A percentile compares a stretch with the other conserved stretches of the same genome.
phyloP scores from a whole-genome alignment of 2,888 invertebrate genomes.

The Tiliacea aurago region DNA sequence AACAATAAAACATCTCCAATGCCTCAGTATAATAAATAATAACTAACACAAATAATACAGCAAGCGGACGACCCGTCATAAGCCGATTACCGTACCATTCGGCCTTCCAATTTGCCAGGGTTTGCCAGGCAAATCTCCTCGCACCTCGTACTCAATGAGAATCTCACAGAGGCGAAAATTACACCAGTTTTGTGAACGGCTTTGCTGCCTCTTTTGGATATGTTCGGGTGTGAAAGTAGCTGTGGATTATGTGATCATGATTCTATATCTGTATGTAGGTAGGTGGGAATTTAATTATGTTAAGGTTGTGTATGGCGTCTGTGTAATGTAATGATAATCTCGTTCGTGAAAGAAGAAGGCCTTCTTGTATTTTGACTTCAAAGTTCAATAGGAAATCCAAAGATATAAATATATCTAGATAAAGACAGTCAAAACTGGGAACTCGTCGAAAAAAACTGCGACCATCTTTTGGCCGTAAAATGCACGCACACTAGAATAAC shows the following conservation, averaged over 20 bases:
- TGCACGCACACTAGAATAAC: no score
- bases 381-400: no score
- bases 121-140: constrained; percentile 82
- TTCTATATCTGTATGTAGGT: not conserved
- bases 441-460: no score
- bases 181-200: constrained; percentile 61
- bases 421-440: no score
- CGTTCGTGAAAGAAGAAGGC: not conserved
- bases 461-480: no score
- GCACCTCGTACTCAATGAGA: constrained; percentile 74
- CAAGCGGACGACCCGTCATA: constrained; percentile 68
- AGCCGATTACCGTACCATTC: constrained; percentile 79
- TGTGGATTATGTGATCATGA: not conserved
- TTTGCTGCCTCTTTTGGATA: constrained; percentile 47
- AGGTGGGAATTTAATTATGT: constrained; percentile 33
- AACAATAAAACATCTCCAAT: constrained; percentile 41
- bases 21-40: constrained; percentile 52
- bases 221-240: not conserved
- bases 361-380: no score
- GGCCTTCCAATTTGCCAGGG: constrained; percentile 82
- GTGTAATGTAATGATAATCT: not conserved
- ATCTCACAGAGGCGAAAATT: constrained; percentile 76
- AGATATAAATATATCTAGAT: no score
- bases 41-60: constrained; percentile 41
- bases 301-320: constrained; percentile 4